These are phyloP conservation scores for Pelvicachromis taeniatus DNA, from an alignment of 2,113 vertebrate genomes.

Conservation along the genomic window DNA sequence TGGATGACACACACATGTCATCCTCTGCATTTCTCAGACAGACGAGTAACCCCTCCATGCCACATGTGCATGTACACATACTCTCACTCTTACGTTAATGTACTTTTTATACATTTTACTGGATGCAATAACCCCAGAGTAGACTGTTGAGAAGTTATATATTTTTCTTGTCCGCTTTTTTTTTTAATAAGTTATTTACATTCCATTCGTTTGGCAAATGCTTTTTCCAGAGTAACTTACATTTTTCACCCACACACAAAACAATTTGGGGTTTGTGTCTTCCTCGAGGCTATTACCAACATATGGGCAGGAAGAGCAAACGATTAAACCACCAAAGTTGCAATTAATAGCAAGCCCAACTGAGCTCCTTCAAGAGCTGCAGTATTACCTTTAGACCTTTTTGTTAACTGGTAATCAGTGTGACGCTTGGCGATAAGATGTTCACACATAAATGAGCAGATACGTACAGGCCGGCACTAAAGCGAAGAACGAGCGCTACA, in stretches of 20 bases:
- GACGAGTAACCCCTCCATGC: conserved; percentile 14
- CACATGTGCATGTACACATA: conserved; percentile 32
- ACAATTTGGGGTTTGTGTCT: background rate
- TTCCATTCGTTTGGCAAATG: background rate
- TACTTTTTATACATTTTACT: background rate
- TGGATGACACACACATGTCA: conserved; percentile 66
- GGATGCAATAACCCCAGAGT: background rate
- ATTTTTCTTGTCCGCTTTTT: background rate
- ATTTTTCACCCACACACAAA: conserved; percentile 3
- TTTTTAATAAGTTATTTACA: background rate
- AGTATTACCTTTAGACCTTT: background rate
- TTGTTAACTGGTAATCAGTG: background rate
- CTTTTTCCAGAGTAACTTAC: background rate
- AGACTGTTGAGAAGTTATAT: background rate
- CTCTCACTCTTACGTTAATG: background rate
- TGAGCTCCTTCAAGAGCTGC: background rate
- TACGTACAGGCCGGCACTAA: background rate
- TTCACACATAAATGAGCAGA: background rate
- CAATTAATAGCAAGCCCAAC: background rate
- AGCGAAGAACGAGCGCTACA: background rate
- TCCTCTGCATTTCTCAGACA: conserved; percentile 40
- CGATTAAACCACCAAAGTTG: background rate
- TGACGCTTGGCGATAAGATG: background rate
- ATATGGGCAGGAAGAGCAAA: background rate
- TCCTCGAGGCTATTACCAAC: background rate